A percentile compares a stretch with the other conserved stretches of the same genome.
Evolutionary conservation across 2,113 vertebrate species (phyloP).

Genomic region (Himantopus leucocephalus): DNA sequence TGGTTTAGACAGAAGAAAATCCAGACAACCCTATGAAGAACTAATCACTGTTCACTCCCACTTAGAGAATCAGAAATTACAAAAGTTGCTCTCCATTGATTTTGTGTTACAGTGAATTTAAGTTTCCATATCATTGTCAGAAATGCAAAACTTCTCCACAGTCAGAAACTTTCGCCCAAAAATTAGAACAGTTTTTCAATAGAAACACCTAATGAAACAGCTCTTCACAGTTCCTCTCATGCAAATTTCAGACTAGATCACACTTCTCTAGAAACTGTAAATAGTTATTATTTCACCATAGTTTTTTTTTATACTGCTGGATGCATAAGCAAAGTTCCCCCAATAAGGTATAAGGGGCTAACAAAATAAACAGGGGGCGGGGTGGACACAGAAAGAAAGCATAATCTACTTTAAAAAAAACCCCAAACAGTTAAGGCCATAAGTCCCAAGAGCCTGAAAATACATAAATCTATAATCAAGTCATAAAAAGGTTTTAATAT

Average conservation of each 20-base stretch:
- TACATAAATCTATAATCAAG: background rate
- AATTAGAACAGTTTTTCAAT: background rate
- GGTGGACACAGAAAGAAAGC: background rate
- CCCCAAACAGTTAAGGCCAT: background rate
- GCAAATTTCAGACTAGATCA: background rate
- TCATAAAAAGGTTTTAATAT: background rate
- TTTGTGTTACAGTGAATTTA: background rate
- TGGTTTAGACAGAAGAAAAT: slow-evolving; percentile 20
- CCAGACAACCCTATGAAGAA: background rate
- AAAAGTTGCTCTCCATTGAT: slow-evolving; percentile 10
- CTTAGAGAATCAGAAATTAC: background rate
- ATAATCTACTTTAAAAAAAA: background rate
- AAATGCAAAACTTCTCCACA: background rate
- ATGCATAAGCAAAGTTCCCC: background rate
- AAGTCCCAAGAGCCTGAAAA: background rate
- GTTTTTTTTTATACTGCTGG: background rate
- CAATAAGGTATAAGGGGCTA: fast-evolving
- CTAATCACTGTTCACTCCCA: background rate
- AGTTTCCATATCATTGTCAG: background rate
- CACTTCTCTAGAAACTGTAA: background rate
- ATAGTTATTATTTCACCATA: background rate
- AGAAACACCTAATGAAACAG: background rate
- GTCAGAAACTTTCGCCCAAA: background rate
- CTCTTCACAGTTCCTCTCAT: background rate
- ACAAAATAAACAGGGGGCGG: background rate